Conservation (phyloP, 1,140 invertebrate genomes). For the Drosophila subobscura region DNA sequence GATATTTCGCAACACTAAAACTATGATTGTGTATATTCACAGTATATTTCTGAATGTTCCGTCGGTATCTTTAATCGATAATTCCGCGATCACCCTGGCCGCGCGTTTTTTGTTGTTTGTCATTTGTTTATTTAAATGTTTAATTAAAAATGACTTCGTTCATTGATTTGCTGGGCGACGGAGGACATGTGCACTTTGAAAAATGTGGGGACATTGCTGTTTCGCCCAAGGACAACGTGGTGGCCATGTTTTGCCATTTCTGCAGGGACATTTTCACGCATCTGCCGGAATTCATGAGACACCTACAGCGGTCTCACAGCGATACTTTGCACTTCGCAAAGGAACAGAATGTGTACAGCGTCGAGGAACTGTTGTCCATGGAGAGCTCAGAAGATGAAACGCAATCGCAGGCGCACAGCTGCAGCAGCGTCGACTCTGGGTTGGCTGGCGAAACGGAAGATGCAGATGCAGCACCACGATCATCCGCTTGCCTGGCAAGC, state of each 20-base stretch:
- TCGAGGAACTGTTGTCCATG: conserved; percentile 51
- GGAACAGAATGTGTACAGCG: conserved; percentile 50
- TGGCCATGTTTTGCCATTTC: conserved; percentile 60
- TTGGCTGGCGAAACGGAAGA: conserved; percentile 7
- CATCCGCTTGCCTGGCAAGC: not conserved
- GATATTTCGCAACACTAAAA: not conserved
- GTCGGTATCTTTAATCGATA: no score
- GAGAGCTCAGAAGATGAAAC: conserved; percentile 6
- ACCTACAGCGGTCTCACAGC: conserved; percentile 53
- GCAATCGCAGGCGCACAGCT: conserved; percentile 1
- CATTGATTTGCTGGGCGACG: conserved; percentile 23
- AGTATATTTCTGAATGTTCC: no score
- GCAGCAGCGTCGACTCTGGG: not conserved
- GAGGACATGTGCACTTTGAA: conserved; percentile 31
- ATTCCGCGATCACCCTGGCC: no score
- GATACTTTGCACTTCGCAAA: conserved; percentile 43
- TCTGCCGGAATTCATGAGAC: conserved; percentile 53
- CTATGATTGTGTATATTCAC: no score
- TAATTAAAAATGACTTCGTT: conserved; percentile 36
- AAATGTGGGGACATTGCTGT: conserved; percentile 74
- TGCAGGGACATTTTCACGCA: conserved; percentile 52
- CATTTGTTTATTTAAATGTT: conserved; percentile 6
- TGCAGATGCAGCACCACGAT: not conserved
- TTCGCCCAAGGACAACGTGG: conserved; percentile 52
- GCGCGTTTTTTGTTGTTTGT: conserved; percentile 35